phyloP scores from a whole-genome alignment of 2,888 invertebrate species.

The Philonicus albiceps region DNA sequence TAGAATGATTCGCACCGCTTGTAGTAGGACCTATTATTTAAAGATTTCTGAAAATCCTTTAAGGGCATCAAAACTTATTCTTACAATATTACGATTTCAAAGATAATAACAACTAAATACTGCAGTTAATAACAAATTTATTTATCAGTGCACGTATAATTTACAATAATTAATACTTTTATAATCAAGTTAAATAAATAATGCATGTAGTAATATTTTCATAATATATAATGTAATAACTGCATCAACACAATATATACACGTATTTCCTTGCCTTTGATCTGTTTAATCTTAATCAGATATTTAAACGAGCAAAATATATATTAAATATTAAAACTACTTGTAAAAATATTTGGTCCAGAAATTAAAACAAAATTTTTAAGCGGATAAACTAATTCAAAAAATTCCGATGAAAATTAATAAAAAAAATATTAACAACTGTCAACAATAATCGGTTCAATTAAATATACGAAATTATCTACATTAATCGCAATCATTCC shows the following conservation, averaged over 20 bases:
- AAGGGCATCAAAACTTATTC: not conserved
- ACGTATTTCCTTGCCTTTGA: conserved; percentile 16
- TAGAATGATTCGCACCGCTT: too few species aligned
- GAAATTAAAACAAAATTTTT: not conserved
- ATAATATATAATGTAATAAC: conserved; percentile 19
- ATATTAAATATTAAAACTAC: conserved; percentile 23
- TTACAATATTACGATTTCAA: not conserved
- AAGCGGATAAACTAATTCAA: not conserved
- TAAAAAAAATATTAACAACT: conserved; percentile 33
- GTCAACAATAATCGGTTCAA: not conserved
- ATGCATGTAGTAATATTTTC: conserved; percentile 15
- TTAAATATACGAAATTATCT: not conserved
- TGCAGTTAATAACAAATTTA: conserved; percentile 44
- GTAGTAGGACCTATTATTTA: too few species aligned
- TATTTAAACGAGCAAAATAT: conserved; percentile 18
- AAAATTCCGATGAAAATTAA: conserved; percentile 32
- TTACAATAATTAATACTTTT: conserved; percentile 43
- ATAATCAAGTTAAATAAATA: conserved; percentile 41
- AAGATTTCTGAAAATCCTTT: too few species aligned
- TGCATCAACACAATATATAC: conserved; percentile 34
- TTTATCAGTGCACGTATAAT: conserved; percentile 46
- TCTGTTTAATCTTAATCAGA: conserved; percentile 1
- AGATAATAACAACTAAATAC: not conserved
- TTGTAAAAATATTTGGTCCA: conserved; percentile 27
- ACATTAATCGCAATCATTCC: not conserved